Evolutionary conservation across 2,888 invertebrate species (phyloP), one percentile per base, ranked within the genome.

Genomic region (Ferdinandea cuprea): DNA sequence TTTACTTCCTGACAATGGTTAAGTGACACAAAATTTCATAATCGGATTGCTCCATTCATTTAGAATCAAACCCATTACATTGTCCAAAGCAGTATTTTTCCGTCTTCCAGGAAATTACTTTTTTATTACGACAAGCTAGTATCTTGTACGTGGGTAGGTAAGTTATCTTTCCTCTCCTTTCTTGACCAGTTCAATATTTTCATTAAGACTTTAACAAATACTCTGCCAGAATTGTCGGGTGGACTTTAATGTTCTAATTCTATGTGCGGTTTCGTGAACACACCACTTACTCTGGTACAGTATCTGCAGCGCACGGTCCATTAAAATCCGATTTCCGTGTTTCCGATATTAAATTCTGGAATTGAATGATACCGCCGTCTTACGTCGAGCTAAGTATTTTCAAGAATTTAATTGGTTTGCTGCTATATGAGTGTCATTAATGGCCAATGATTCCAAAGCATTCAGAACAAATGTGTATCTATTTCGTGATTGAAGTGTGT

Each of bases 181-280:
- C n/a, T 15, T 35, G 63, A 63, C 63, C 63, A 37, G 25, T 35
- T 48, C 32, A 48, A 37, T 15, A 37, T 46, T 48, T 48, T 25
- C 48, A 15, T 46, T n/a, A n/a, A n/a, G n/a, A n/a, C n/a, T n/a
- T n/a, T n/a, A n/a, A n/a, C n/a, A n/a, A n/a, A n/a, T 50, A 28
- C 13, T 21, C 15, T 17, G 6, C n/a, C 42, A 9, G 6, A 46
- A 15, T 48, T 21, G 50, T 63, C 37, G n/a, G n/a, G n/a, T n/a
- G 15, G 11, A 46, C 25, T 37, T 50, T 63, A 63, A 63, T 63
- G 48, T 63, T 13, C 37, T 37, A 63, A 63, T 63, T 63, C 63
- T 48, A 48, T 35, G 35, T 35, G 15, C n/a, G 48, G 35, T 35
- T n/a, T 15, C 5, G 25, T 25, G 11, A 15, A 35, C 21, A 15